Evolutionary conservation across 2,888 invertebrate genomes (phyloP), one percentile per base, ranked within the genome.

Genomic region (Brachyopa scutellaris): DNA sequence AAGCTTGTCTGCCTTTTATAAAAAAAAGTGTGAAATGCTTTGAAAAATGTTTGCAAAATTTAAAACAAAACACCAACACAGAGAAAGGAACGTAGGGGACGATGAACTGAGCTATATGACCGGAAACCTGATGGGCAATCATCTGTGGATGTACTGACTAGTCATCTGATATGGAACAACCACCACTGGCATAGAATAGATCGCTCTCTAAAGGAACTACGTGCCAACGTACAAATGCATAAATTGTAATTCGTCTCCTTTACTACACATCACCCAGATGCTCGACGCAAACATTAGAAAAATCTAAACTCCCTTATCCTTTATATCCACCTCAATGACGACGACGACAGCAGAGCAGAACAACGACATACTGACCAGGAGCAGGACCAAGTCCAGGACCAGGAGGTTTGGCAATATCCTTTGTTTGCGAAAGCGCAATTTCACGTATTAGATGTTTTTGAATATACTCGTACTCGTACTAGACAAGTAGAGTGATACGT

Each of bases 341-440:
- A 47, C 53, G 8, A 7, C n/a, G n/a, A n/a, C n/a, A n/a, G n/a
- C n/a, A n/a, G n/a, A n/a, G n/a, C 17, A n/a, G n/a, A 17, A 26
- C 26, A 6, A 26, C n/a, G 15, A 33, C 42, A 62, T 17, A 55
- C 38, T 67, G 67, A 69, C 79, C 79, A 62, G 36, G 23, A 45
- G 21, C 21, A 15, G 23, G 23, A 9, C 19, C 19, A 26, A 40
- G n/a, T n/a, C n/a, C n/a, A n/a, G n/a, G n/a, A n/a, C n/a, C n/a
- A n/a, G n/a, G n/a, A n/a, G n/a, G n/a, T n/a, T n/a, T 9, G 33
- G 47, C 8, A 55, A 61, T 40, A 62, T 62, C 55, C 69, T 47
- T 79, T 69, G 74, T 80, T 74, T 80, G 61, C 31, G 0, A 29
- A 51, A 53, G 42, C 11, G 8, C 72, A 57, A 77, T 31, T 55